Evolutionary conservation across 2,113 vertebrate species (phyloP).

Genomic region (Muntiacus reevesi): DNA sequence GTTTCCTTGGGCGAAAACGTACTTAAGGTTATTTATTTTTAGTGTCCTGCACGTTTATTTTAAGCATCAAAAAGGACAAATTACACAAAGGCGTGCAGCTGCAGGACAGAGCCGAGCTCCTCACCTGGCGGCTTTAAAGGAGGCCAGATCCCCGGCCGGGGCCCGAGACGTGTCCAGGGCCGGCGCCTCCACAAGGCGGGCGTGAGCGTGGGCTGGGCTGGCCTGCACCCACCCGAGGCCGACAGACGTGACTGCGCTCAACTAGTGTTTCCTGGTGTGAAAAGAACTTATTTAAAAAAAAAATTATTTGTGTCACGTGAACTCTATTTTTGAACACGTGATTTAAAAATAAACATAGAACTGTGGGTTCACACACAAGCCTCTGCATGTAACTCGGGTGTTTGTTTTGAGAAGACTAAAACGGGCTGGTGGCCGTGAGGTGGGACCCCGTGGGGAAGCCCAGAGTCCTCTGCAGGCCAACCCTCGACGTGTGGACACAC

Average conservation of each 20-base stretch:
- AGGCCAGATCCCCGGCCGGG: rapidly evolving
- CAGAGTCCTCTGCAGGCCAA: rapidly evolving
- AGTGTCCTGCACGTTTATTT: background rate
- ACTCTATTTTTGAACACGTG: background rate
- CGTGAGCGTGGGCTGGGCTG: rapidly evolving
- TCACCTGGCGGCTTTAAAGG: rapidly evolving
- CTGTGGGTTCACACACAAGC: rapidly evolving
- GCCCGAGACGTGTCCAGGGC: rapidly evolving
- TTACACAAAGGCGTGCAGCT: background rate
- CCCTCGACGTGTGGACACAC: rapidly evolving
- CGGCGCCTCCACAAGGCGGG: rapidly evolving
- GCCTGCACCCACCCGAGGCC: rapidly evolving
- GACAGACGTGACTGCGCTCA: rapidly evolving
- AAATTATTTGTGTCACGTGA: rapidly evolving
- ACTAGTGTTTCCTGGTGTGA: rapidly evolving
- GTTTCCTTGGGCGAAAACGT: background rate
- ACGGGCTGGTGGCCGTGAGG: rapidly evolving
- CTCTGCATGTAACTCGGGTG: background rate
- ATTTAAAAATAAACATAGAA: background rate
- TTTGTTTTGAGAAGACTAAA: background rate
- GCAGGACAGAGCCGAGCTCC: background rate
- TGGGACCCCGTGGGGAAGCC: background rate
- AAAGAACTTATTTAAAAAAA: background rate
- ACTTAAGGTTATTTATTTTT: background rate
- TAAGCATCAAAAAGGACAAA: background rate